Evolutionary conservation across 2,797 vertebrate genomes (phyloP), one percentile per base, ranked within the genome.

Genomic region (Benthosema pterotum): DNA sequence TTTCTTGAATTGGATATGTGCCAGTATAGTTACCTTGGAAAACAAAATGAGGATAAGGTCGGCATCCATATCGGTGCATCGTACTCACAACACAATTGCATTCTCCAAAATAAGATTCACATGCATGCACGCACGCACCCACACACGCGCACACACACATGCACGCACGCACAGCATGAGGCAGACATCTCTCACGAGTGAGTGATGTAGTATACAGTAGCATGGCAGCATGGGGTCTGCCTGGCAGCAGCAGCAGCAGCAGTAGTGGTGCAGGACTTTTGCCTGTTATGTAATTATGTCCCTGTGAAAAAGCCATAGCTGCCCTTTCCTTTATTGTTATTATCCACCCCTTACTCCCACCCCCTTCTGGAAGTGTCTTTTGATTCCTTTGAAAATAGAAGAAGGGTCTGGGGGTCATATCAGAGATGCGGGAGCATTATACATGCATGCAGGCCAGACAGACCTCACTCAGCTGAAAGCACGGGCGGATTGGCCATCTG

Each of bases 211-310:
- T 38, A 9, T 38, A 67, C 50, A 15, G 64, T 55, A 57, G 57
- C 11, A 22, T 57, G 59, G 68, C 65, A 2, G 50, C 18, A 61
- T 68, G 62, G 67, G 75, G 82, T 84, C 62, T 42, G 69, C 52
- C 0, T 47, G 64, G 28, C 42, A 3, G 60, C 56, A 1, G 52
- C 4, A 3, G 3, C 45, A 63, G 28, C 42, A 3, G 60, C 56
- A 1, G 52, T 6, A 3, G 3, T 0, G 1, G 2, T 6, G 5
- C 6, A 0, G 0, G 2, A 61, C 71, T 74, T 77, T 77, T 78
- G 68, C 70, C 57, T 56, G 19, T 42, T n/a, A 11, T 64, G 71
- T 72, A 77, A 68, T 79, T 73, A 73, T 54, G 62, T 72, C 25
- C 45, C 7, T 0, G 49, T 11, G 42, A 28, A n/a, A 60, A 60